Conservation (phyloP, 1,140 invertebrate species). For the Conopomorpha cramerella region DNA sequence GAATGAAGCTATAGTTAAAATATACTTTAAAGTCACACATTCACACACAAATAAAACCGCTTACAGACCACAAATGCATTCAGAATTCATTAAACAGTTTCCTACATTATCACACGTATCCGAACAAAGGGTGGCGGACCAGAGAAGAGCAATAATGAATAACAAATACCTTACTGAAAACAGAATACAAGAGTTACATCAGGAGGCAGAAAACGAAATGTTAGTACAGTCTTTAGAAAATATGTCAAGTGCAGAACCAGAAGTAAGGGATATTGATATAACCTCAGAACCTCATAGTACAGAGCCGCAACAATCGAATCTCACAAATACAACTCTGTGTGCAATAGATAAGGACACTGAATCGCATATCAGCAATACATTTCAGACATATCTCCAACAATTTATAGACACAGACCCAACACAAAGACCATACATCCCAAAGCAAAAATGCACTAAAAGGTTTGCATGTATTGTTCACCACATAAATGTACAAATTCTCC, state of each 20-base stretch:
- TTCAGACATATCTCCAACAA: not conserved
- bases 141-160: constrained; percentile 1
- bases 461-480: constrained; percentile 5
- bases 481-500: constrained; percentile 6
- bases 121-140: constrained; percentile 4
- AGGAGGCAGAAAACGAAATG: constrained; percentile 5
- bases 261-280: no score
- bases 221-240: no score
- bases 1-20: constrained; percentile 2
- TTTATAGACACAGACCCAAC: constrained; percentile 6
- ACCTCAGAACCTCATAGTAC: no score
- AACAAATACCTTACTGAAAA: not conserved
- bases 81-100: not conserved
- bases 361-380: not conserved
- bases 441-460: constrained; percentile 11
- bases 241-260: no score
- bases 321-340: no score
- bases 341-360: no score
- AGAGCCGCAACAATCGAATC: no score
- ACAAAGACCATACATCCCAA: constrained; percentile 10
- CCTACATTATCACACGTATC: not conserved
- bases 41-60: constrained; percentile 1
- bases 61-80: not conserved
- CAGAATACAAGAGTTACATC: not conserved
- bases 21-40: constrained; percentile 1